A percentile compares a stretch with the other conserved stretches of the same genome.
phyloP scores from a whole-genome alignment of 2,113 vertebrate genomes.

The Cephalopholis sonnerati region DNA sequence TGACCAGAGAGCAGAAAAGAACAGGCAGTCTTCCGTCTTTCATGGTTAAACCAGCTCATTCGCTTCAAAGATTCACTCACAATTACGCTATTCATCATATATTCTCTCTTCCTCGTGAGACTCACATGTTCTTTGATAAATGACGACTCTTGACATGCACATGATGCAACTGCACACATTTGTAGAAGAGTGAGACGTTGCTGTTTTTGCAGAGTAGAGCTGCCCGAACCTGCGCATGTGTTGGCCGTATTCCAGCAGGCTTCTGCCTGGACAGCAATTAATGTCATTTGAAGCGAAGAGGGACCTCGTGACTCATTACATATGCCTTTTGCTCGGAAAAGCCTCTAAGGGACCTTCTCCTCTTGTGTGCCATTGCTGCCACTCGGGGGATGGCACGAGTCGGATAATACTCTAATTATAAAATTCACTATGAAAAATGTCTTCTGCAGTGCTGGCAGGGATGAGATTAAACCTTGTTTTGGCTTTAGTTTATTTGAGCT shows the following conservation, averaged over 20 bases:
- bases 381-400: conserved; percentile 67
- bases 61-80: neutral
- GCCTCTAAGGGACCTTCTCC: conserved; percentile 63
- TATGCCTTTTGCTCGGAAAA: conserved; percentile 71
- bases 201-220: conserved; percentile 18
- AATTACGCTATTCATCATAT: conserved; percentile 14
- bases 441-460: conserved; percentile 59
- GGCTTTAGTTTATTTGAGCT: conserved; percentile 56
- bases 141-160: neutral
- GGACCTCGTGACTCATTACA: conserved; percentile 77
- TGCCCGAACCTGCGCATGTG: conserved; percentile 45
- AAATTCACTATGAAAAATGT: conserved; percentile 63
- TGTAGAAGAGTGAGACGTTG: neutral
- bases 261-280: conserved; percentile 77
- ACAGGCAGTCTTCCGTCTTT: conserved; percentile 31
- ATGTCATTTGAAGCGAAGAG: conserved; percentile 73
- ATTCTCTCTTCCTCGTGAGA: conserved; percentile 3
- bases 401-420: conserved; percentile 77
- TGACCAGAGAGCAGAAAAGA: conserved; percentile 28
- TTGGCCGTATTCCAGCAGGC: conserved; percentile 72
- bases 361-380: conserved; percentile 67
- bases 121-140: conserved; percentile 15
- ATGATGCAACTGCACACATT: conserved; percentile 23
- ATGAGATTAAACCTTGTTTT: conserved; percentile 68
- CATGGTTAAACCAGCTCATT: conserved; percentile 27